These are phyloP conservation scores for Galeopterus variegatus DNA, from an alignment of 2,113 vertebrate species.

Conservation along the genomic window DNA sequence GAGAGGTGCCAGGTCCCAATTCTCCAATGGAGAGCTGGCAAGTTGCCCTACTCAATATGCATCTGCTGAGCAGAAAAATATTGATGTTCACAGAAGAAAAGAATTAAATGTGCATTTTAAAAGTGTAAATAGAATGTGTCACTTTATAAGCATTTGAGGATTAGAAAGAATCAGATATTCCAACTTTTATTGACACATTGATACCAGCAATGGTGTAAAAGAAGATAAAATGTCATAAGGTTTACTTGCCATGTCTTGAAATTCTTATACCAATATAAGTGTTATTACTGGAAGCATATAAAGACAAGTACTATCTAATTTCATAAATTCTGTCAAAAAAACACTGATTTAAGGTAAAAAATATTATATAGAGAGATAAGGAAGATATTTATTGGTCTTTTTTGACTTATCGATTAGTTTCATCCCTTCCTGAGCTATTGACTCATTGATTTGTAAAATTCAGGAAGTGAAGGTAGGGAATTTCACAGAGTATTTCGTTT, in stretches of 20 bases:
- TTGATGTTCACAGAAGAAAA: conserved; percentile 59
- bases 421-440: not conserved
- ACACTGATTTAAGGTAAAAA: conserved; percentile 11
- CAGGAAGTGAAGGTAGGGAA: not conserved
- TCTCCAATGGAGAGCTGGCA: conserved; percentile 57
- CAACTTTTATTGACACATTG: conserved; percentile 65
- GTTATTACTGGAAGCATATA: conserved; percentile 7
- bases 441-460: conserved; percentile 56
- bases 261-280: conserved; percentile 24
- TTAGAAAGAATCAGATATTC: conserved; percentile 54
- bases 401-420: conserved; percentile 53
- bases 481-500: conserved; percentile 49
- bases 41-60: conserved; percentile 59
- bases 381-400: not conserved
- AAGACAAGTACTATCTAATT: conserved; percentile 55
- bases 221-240: not conserved
- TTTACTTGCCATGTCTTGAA: conserved; percentile 45
- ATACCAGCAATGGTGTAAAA: conserved; percentile 40
- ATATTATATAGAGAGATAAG: not conserved
- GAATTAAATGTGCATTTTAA: conserved; percentile 49
- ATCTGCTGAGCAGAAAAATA: conserved; percentile 69
- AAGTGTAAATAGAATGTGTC: conserved; percentile 64
- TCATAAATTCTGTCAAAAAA: not conserved
- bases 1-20: not conserved
- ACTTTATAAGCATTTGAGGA: conserved; percentile 53